Evolutionary conservation across 1,140 invertebrate genomes (phyloP), one percentile per base, ranked within the genome.

Genomic region (Latrodectus geometricus): DNA sequence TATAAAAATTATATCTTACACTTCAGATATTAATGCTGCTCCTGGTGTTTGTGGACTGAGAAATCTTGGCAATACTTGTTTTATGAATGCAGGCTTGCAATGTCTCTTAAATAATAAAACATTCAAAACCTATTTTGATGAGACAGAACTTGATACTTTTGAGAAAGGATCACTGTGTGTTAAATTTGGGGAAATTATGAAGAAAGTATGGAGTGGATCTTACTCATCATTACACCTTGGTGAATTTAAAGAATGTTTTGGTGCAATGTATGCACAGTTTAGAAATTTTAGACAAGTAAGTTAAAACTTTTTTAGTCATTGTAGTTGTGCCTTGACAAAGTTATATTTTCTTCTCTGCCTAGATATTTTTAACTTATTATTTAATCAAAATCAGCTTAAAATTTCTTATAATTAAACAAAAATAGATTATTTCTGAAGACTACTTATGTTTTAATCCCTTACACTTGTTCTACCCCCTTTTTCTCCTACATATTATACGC

Each of bases 21-120:
- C 52, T 70, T 23, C 56, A 91, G 91, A 91, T 89, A 68, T 87
- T 0, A 81, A 86, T 73, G 89, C 90, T 17, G 77, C 88, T 20
- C 91, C 92, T n/a, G 94, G 94, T 66, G 92, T 93, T 69, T 94
- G 94, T 89, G 94, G 94, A 65, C 91, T 95, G 84, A 91, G 92
- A 35, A 95, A 95, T 88, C 91, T 95, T 48, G 94, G 94, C 70
- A 95, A 95, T 89, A 95, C 94, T 8, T 95, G 94, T 89, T 95
- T 95, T 89, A 95, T 95, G 94, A 94, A 94, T 90, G 92, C 94
- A 50, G 94, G 94, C 0, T 90, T 95, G 23, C 94, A 95, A 90
- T 94, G 94, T 90, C 91, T 95, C 49, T 88, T 91, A 14, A 89
- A 89, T 81, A 91, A 90, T 54, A 87, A 89, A 1, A 91, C 92